Base-by-base conservation (phyloP, 2,797 vertebrate genomes). In the Acropternis orthonyx region DNA sequence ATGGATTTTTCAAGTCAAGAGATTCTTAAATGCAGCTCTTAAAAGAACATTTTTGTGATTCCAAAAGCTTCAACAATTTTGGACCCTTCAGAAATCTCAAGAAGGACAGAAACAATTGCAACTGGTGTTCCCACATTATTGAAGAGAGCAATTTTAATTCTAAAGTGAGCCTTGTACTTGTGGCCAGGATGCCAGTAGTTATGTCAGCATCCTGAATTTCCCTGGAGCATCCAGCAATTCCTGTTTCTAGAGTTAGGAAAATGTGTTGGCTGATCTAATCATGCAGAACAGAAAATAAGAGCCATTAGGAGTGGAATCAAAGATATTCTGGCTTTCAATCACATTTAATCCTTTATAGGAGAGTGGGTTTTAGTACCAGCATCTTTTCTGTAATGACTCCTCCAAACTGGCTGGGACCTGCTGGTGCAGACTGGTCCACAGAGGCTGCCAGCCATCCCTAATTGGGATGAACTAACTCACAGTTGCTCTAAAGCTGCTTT, bases 191-290 rank as follows among this genome's bases (percentile, higher is more conserved):
- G 55, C 19, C 26, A 37, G 74, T 12, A 79, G 77, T 87, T 87
- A 32, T 15, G 24, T 80, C 9, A 3, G 56, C 62, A 85, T 86
- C 65, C 84, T 58, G 8, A 62, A 59, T 62, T 67, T 76, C 43
- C 61, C 63, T 71, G 49, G 54, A 76, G 68, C 87, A 80, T 51
- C 68, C 65, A 93, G 81, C 93, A 87, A 7, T 87, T 93, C 95
- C 85, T 82, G 68, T 63, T 91, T 18, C 1, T 5, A 52, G 61
- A 73, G 27, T 51, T 82, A 52, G 3, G 67, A 61, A 92, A 77
- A 88, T 23, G 3, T 41, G 41, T 69, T 67, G 73, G 37, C 62
- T 66, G 74, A 68, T 78, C 9, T n/a, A 75, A 59, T 71, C 30
- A 14, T 52, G 41, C 32, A 54, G 61, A n/a, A 76, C 82, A 87